A percentile compares a stretch with the other conserved stretches of the same genome.
Evolutionary conservation across 2,888 invertebrate species (phyloP).

Genomic region (Aporophyla lueneburgensis): DNA sequence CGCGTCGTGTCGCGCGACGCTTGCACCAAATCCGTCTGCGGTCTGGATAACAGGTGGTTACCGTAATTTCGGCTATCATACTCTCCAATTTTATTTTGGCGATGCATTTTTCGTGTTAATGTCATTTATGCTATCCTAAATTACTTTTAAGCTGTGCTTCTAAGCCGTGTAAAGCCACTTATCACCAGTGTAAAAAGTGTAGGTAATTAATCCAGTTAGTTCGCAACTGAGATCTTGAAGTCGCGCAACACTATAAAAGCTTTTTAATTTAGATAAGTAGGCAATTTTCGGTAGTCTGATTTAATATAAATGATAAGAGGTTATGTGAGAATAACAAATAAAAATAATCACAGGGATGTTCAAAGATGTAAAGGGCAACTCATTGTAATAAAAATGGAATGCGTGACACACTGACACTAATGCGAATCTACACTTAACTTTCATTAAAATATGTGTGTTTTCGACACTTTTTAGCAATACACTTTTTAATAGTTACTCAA

Average conservation of each 20-base stretch:
- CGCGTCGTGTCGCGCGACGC: slow-evolving; percentile 45
- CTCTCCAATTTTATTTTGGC: slow-evolving; percentile 38
- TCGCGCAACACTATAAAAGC: slow-evolving; percentile 15
- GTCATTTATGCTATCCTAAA: slow-evolving; percentile 29
- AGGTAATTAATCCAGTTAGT: slow-evolving; percentile 50
- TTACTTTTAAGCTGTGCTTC: slow-evolving; percentile 36
- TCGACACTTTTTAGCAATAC: slow-evolving; percentile 51
- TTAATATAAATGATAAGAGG: slow-evolving; percentile 4
- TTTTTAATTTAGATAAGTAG: slow-evolving; percentile 28
- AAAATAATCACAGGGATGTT: slow-evolving; percentile 36
- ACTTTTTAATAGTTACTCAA: slow-evolving; percentile 76
- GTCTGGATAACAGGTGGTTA: slow-evolving; percentile 62
- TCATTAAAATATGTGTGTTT: slow-evolving; percentile 48
- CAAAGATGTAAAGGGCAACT: slow-evolving; percentile 38
- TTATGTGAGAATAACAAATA: slow-evolving; percentile 10
- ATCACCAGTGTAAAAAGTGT: slow-evolving; percentile 32
- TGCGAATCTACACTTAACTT: slow-evolving; percentile 38
- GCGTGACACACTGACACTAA: slow-evolving; percentile 34
- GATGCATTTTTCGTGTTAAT: slow-evolving; percentile 30
- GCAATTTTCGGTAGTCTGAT: slow-evolving; percentile 14
- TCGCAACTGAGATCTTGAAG: slow-evolving; percentile 37
- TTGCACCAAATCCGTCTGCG: slow-evolving; percentile 57
- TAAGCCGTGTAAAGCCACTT: slow-evolving; percentile 45
- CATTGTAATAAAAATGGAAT: slow-evolving; percentile 36
- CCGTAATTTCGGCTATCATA: slow-evolving; percentile 48